Percentiles rank a stretch among this genome's conserved stretches.
phyloP scores from a whole-genome alignment of 2,113 vertebrate species.

The Tetraodon nigroviridis region DNA sequence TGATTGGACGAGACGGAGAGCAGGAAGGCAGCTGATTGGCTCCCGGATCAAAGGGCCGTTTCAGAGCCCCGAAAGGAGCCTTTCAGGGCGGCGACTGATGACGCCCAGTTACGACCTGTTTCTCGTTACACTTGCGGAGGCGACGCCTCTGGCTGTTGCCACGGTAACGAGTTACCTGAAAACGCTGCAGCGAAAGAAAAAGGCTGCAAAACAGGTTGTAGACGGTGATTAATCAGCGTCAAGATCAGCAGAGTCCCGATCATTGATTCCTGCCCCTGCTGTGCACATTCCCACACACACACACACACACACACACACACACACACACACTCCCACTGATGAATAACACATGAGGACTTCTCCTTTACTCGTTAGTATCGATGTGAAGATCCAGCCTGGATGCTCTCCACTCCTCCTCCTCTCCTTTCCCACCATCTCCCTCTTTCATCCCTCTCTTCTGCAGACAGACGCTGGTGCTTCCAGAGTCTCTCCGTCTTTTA shows the following conservation, averaged over 20 bases:
- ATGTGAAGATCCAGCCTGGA: slow-evolving; percentile 13
- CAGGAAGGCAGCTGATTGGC: not conserved
- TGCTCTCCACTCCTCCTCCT: not conserved
- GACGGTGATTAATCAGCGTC: not conserved
- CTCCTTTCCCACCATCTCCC: not conserved
- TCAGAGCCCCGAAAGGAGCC: no score
- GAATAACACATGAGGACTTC: slow-evolving; percentile 26
- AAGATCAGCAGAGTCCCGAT: slow-evolving; percentile 10
- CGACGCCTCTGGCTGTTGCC: no score
- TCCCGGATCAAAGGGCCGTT: no score
- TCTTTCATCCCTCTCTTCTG: not conserved
- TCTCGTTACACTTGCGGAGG: no score
- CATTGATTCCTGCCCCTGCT: slow-evolving; percentile 40
- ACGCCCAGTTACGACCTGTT: no score
- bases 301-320: slow-evolving; percentile 13
- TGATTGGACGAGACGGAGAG: not conserved
- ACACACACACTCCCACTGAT: slow-evolving; percentile 26
- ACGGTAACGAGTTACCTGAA: no score
- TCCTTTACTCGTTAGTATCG: slow-evolving; percentile 42
- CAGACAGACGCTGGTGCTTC: slow-evolving; percentile 53
- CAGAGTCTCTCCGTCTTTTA: slow-evolving; percentile 8
- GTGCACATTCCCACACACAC: slow-evolving; percentile 21
- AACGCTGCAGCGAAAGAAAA: not conserved
- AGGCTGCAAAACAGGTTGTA: not conserved
- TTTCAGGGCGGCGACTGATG: no score